A percentile compares a stretch with the other conserved stretches of the same genome.
Evolutionary conservation across 2,888 invertebrate species (phyloP).

Genomic region (Hybos culiciformis): DNA sequence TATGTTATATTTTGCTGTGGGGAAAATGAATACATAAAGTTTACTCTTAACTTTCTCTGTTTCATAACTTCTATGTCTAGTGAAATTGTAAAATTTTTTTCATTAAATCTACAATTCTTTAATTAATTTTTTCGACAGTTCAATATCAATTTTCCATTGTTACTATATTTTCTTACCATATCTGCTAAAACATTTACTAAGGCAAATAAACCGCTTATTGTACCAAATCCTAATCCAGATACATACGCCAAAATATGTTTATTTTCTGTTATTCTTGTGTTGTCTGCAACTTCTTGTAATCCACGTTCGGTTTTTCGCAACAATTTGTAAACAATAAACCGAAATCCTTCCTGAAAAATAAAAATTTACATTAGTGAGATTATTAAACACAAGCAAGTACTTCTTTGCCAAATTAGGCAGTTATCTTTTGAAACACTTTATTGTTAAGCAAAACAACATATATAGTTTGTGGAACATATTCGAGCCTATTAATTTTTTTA

Average conservation of each 20-base stretch:
- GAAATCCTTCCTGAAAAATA: constrained; percentile 70
- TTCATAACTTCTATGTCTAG: too few species aligned
- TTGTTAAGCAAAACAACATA: too few species aligned
- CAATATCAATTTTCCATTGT: too few species aligned
- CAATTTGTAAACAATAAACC: constrained; percentile 63
- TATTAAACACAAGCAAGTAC: neutral
- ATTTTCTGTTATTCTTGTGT: constrained; percentile 63
- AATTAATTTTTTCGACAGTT: too few species aligned
- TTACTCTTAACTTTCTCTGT: too few species aligned
- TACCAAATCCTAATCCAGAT: constrained; percentile 91
- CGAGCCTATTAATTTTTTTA: too few species aligned
- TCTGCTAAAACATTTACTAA: constrained; percentile 90
- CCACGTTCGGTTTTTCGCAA: constrained; percentile 79
- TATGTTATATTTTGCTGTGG: too few species aligned
- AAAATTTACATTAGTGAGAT: neutral
- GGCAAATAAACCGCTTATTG: constrained; percentile 91
- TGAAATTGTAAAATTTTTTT: too few species aligned
- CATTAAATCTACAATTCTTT: too few species aligned
- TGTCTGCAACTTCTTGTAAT: constrained; percentile 76
- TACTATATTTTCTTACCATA: too few species aligned
- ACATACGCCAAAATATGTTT: constrained; percentile 91
- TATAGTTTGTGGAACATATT: too few species aligned
- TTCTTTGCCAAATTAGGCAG: neutral
- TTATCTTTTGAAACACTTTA: neutral
- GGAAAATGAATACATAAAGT: too few species aligned